Percentiles rank a stretch among this genome's conserved stretches.
These are phyloP conservation scores for Xiphias gladius DNA, from an alignment of 2,113 vertebrate genomes.

Conservation along the genomic window DNA sequence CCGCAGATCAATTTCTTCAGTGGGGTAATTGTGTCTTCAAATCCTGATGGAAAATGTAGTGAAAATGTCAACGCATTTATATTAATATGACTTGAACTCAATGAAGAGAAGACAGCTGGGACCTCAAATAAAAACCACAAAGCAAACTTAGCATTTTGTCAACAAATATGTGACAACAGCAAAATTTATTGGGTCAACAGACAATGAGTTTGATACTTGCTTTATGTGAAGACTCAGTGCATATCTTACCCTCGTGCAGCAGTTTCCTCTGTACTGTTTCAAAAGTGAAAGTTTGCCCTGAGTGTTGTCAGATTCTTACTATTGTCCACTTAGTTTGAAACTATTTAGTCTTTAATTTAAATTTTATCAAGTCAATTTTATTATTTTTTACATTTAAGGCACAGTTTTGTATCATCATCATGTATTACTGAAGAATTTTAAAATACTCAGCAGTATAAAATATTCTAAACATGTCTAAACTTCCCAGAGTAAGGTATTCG, in stretches of 20 bases:
- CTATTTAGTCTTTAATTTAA: background rate
- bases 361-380: background rate
- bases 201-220: constrained; percentile 7
- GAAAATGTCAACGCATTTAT: background rate
- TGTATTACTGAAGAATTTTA: background rate
- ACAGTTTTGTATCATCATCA: background rate
- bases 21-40: background rate
- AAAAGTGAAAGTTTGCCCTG: background rate
- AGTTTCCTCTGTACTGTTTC: constrained; percentile 1
- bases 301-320: background rate
- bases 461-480: background rate
- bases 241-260: constrained; percentile 23
- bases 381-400: background rate
- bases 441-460: background rate
- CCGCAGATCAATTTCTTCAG: background rate
- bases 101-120: background rate
- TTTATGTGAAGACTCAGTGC: constrained; percentile 31
- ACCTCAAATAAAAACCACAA: constrained; percentile 7
- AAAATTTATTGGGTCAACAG: constrained; percentile 50
- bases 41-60: background rate
- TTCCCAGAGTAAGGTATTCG: background rate
- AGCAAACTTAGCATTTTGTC: constrained; percentile 20
- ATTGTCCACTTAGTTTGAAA: background rate
- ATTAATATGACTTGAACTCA: background rate
- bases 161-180: constrained; percentile 53